Percentiles rank a stretch among this genome's conserved stretches.
Conservation (phyloP, 2,888 invertebrate genomes). For the Mylabris sibirica region DNA sequence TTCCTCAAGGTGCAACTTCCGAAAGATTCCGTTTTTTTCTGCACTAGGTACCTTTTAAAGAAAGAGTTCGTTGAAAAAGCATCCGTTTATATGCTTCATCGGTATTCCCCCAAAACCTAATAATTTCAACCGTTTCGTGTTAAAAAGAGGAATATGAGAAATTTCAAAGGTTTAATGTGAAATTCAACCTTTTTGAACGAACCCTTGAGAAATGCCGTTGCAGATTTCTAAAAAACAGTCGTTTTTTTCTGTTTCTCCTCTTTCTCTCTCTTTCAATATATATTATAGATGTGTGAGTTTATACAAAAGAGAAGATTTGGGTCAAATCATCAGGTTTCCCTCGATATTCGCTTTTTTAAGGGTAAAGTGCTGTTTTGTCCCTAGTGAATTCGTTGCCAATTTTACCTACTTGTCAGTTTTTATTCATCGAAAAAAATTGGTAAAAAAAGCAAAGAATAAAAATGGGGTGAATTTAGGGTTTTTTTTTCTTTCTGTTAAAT, state of each 20-base stretch:
- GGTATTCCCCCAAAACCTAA: constrained; percentile 26
- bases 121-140: constrained; percentile 11
- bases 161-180: constrained; percentile 40
- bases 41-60: neutral
- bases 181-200: constrained; percentile 45
- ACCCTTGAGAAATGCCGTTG: constrained; percentile 58
- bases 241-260: constrained; percentile 44
- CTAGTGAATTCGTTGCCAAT: constrained; percentile 45
- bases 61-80: constrained; percentile 31
- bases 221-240: constrained; percentile 45
- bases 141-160: constrained; percentile 32
- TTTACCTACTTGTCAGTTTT: constrained; percentile 55
- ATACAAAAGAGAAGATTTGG: constrained; percentile 48
- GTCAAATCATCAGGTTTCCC: constrained; percentile 50
- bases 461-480: constrained; percentile 48
- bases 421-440: constrained; percentile 36
- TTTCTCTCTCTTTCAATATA: neutral
- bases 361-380: constrained; percentile 55
- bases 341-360: constrained; percentile 49
- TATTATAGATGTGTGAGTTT: constrained; percentile 7
- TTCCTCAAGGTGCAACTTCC: neutral
- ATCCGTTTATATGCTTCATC: constrained; percentile 16
- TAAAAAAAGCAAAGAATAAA: constrained; percentile 28
- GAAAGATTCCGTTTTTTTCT: neutral
- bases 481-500: constrained; percentile 42